Conservation (phyloP, 2,797 vertebrate species). For the Tolypeutes matacus region DNA sequence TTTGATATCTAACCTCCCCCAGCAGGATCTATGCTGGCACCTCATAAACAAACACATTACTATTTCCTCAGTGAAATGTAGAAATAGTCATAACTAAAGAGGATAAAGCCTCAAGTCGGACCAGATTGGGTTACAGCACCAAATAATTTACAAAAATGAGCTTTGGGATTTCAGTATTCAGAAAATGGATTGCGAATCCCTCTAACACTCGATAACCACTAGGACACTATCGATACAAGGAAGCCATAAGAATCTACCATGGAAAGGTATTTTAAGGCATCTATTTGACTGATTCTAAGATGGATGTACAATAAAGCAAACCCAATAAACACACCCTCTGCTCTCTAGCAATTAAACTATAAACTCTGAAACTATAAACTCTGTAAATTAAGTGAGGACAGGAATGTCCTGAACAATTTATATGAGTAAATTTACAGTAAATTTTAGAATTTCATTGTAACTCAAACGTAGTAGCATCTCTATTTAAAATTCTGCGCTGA, state of each 20-base stretch:
- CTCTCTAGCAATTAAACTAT: not conserved
- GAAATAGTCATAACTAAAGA: not conserved
- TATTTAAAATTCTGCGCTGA: not conserved
- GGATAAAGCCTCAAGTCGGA: no score
- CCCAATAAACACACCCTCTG: not conserved
- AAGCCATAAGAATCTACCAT: not conserved
- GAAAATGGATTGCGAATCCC: not conserved
- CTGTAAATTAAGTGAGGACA: not conserved
- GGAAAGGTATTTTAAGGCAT: not conserved
- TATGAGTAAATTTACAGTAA: not conserved
- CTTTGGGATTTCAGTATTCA: not conserved
- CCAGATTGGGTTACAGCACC: not conserved
- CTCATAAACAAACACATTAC: not conserved
- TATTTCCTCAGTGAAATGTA: not conserved
- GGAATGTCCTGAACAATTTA: not conserved
- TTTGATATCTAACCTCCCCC: not conserved
- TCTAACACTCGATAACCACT: not conserved
- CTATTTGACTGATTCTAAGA: not conserved
- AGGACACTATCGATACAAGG: not conserved
- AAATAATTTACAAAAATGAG: slow-evolving; percentile 16
- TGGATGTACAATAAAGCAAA: not conserved
- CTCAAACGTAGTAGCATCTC: not conserved
- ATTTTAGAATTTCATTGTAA: not conserved
- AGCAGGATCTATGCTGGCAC: not conserved
- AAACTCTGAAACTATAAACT: not conserved